A percentile compares a stretch with the other conserved stretches of the same genome.
Evolutionary conservation across 1,140 invertebrate genomes (phyloP).

Genomic region (Aphis gossypii): DNA sequence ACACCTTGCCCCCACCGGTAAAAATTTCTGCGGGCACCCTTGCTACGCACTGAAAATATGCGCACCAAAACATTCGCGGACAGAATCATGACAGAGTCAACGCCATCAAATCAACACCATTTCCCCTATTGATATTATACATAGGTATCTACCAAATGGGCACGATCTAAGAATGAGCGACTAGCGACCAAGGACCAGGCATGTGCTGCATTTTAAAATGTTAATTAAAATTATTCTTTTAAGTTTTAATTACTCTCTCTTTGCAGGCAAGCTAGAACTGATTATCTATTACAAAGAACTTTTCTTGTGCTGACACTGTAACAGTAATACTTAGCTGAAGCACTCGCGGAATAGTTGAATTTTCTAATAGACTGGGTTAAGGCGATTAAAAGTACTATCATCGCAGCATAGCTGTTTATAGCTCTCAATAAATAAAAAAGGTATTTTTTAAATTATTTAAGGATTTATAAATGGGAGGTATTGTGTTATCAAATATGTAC

Average conservation of each 20-base stretch:
- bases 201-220: neutral
- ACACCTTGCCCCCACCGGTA: no score
- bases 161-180: neutral
- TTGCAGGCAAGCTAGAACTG: no score
- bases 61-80: neutral
- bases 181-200: rapidly evolving
- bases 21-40: no score
- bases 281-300: no score
- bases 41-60: neutral
- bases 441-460: no score
- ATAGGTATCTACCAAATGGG: neutral
- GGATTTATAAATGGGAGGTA: no score
- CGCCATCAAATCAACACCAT: neutral
- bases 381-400: neutral
- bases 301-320: no score
- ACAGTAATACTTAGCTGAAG: no score
- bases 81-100: neutral
- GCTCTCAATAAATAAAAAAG: neutral
- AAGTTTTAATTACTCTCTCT: no score
- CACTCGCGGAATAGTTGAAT: neutral
- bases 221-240: neutral
- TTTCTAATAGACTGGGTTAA: neutral
- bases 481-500: no score
- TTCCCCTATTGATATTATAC: neutral
- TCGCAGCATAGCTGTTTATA: neutral